These are phyloP conservation scores for Salvelinus namaycush DNA, from an alignment of 2,113 vertebrate species.

Conservation along the genomic window DNA sequence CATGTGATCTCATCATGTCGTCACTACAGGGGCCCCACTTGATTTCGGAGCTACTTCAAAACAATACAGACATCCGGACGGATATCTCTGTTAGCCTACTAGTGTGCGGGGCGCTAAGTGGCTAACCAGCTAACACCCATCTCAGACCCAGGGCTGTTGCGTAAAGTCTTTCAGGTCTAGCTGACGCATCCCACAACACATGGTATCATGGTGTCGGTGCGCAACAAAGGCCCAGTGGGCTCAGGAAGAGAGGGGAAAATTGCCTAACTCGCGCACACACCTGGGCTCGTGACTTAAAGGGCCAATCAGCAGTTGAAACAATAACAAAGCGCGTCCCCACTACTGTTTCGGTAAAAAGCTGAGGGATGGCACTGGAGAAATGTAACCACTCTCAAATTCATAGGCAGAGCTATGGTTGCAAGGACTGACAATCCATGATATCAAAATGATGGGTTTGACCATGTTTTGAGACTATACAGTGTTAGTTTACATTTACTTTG, in stretches of 20 bases:
- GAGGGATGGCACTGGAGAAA: no score
- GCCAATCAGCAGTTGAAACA: no score
- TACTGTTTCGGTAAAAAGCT: no score
- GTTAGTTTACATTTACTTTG: no score
- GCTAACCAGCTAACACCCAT: not conserved
- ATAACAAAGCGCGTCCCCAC: no score
- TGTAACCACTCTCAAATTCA: no score
- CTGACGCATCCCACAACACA: not conserved
- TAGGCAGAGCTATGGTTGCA: no score
- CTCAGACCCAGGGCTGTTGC: not conserved
- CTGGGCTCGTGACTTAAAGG: no score
- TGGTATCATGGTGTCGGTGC: not conserved
- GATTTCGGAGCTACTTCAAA: not conserved
- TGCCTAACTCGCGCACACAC: not conserved
- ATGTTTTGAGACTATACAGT: no score
- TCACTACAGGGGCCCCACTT: not conserved
- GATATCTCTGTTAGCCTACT: not conserved
- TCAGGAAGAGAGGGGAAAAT: slow-evolving; percentile 3
- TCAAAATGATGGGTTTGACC: no score
- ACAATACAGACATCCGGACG: not conserved
- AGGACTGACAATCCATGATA: no score
- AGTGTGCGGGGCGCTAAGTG: not conserved
- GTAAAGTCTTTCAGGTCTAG: not conserved
- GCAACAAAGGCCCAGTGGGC: slow-evolving; percentile 1
- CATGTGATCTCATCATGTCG: slow-evolving; percentile 5